A percentile compares a stretch with the other conserved stretches of the same genome.
phyloP scores from a whole-genome alignment of 2,113 vertebrate genomes.

The Actenoides lindsayi region DNA sequence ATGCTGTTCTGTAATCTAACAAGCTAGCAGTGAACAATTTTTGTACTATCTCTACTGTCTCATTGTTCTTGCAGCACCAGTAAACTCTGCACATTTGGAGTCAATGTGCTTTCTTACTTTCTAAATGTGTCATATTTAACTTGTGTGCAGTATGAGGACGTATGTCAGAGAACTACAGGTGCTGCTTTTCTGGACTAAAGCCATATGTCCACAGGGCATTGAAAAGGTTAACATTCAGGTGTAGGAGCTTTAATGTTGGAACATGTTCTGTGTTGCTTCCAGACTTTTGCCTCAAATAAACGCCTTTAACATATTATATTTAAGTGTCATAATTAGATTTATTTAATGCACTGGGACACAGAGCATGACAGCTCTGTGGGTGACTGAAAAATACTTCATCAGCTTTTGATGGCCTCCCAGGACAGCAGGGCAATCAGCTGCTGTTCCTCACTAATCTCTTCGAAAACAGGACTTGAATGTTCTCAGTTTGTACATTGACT shows the following conservation, averaged over 20 bases:
- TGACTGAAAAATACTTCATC: conserved; percentile 38
- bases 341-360: conserved; percentile 48
- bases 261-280: conserved; percentile 45
- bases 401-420: conserved; percentile 12
- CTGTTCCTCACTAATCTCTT: background rate
- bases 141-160: conserved; percentile 27
- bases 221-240: conserved; percentile 75
- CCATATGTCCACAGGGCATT: conserved; percentile 70
- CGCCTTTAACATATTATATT: conserved; percentile 33
- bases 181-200: conserved; percentile 68
- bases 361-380: conserved; percentile 9
- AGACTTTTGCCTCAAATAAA: conserved; percentile 54
- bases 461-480: background rate
- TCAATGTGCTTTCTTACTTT: background rate
- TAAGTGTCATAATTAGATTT: conserved; percentile 66
- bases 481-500: background rate
- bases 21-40: conserved; percentile 42
- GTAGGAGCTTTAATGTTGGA: conserved; percentile 38
- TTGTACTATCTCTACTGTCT: background rate
- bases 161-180: conserved; percentile 72
- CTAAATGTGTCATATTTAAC: conserved; percentile 2
- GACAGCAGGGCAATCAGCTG: background rate
- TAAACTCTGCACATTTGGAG: background rate
- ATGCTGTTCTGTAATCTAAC: background rate
- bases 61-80: background rate